Base-by-base conservation (phyloP, 2,113 vertebrate species). In the Octodon degus region DNA sequence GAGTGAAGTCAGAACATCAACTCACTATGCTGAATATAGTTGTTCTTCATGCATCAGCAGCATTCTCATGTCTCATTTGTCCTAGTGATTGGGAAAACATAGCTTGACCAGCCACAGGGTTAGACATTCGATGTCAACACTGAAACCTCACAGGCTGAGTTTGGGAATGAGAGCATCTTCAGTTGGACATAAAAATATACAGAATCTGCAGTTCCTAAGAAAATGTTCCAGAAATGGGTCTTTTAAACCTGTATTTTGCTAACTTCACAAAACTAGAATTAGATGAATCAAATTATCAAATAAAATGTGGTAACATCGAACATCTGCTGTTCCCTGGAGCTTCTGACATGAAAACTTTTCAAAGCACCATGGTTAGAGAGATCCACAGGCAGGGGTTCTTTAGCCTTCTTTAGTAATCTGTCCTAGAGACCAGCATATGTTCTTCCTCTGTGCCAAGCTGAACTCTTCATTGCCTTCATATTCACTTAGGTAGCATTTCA, bases 241-340 rank as follows among this genome's bases (percentile, higher is more conserved):
- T 67, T 80, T 96, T 84, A 53, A 93, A 95, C 2, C 25, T 63
- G 1, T 81, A 74, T 74, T 80, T 89, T 68, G 20, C 74, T 96
- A 74, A 40, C 2, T 65, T 85, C 76, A 91, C n/a, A 88, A 95
- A 93, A 82, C 37, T 27, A n/a, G 20, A 72, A 53, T 19, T n/a
- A n/a, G 72, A 27, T 30, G 30, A 83, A 95, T 90, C 43, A 88
- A 81, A 89, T 88, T 77, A 93, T 58, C n/a, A 95, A 86, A 89
- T 25, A 77, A 95, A 86, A n/a, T 30, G 37, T 79, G 17, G 5
- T n/a, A 30, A 94, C 34, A n/a, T 91, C 79, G 74, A 60, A n/a
- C 91, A 40, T 40, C 50, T 86, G 53, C 2, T 79, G 25, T 62
- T 4, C 5, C 72, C 67, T 47, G 40, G 63, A 89, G 27, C 5